phyloP scores from a whole-genome alignment of 1,140 invertebrate genomes.

The Drosophila ironensis region DNA sequence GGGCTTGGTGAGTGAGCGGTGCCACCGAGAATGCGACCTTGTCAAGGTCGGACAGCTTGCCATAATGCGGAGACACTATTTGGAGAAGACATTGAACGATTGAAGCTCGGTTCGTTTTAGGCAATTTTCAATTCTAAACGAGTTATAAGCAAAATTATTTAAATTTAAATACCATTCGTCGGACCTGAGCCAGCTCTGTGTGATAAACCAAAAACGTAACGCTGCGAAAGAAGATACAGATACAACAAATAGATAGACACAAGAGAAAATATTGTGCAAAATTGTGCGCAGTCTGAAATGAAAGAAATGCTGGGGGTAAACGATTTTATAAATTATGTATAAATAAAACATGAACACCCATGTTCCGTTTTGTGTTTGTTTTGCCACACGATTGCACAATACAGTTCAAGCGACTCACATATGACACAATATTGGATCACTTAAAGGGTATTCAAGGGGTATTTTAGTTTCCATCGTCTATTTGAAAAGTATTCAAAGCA shows the following conservation, averaged over 20 bases:
- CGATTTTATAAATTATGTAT: slow-evolving; percentile 77
- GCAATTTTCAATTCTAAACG: slow-evolving; percentile 65
- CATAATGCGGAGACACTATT: slow-evolving; percentile 44
- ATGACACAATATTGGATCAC: slow-evolving; percentile 16
- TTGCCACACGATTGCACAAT: slow-evolving; percentile 30
- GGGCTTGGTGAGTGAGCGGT: background rate
- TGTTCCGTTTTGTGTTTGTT: slow-evolving; percentile 42
- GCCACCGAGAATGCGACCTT: slow-evolving; percentile 55
- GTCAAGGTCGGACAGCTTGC: slow-evolving; percentile 62
- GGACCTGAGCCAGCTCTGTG: slow-evolving; percentile 35
- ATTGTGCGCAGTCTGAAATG: slow-evolving; percentile 32
- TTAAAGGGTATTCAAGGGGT: background rate
- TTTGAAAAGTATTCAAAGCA: background rate
- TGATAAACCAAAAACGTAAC: slow-evolving; percentile 55
- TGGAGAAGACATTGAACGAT: slow-evolving; percentile 27
- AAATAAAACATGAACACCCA: slow-evolving; percentile 75
- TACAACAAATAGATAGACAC: slow-evolving; percentile 10
- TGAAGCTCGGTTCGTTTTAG: slow-evolving; percentile 23
- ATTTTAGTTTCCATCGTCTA: no score
- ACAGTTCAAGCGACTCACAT: slow-evolving; percentile 17
- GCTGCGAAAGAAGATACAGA: slow-evolving; percentile 4
- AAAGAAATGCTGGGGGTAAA: slow-evolving; percentile 38
- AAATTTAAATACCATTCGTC: slow-evolving; percentile 42
- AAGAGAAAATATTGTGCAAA: slow-evolving; percentile 61
- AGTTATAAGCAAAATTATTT: slow-evolving; percentile 50